A percentile compares a stretch with the other conserved stretches of the same genome.
These are phyloP conservation scores for Argopecten irradians DNA, from an alignment of 1,140 invertebrate genomes.

Conservation along the genomic window DNA sequence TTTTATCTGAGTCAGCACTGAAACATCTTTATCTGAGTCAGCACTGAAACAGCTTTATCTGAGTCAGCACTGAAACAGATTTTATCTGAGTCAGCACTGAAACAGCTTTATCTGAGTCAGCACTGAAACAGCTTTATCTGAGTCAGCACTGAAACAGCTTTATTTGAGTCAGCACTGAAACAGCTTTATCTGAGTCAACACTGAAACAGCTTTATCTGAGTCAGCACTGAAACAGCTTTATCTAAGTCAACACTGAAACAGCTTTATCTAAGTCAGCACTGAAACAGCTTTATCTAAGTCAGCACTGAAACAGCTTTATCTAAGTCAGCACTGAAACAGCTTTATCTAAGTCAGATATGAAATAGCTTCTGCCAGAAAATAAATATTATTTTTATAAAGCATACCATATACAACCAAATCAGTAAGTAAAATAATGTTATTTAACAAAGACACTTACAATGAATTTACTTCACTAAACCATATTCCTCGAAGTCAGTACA, in stretches of 20 bases:
- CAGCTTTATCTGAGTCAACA: background rate
- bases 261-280: background rate
- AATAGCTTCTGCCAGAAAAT: no score
- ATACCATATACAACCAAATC: no score
- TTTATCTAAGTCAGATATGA: no score
- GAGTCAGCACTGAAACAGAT: background rate
- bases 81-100: background rate
- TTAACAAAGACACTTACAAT: no score
- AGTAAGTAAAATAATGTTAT: no score
- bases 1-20: background rate
- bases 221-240: no score
- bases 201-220: no score
- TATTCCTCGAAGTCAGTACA: background rate
- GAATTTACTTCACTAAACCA: background rate
- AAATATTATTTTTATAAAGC: no score
- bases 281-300: background rate
- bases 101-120: background rate
- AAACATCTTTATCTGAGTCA: background rate
- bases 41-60: background rate
- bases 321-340: no score
- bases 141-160: background rate
- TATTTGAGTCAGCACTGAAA: background rate
- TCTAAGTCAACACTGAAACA: background rate
- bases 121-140: background rate
- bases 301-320: no score